Base-by-base conservation (phyloP, 1,140 invertebrate genomes). In the Whitmania pigra region DNA sequence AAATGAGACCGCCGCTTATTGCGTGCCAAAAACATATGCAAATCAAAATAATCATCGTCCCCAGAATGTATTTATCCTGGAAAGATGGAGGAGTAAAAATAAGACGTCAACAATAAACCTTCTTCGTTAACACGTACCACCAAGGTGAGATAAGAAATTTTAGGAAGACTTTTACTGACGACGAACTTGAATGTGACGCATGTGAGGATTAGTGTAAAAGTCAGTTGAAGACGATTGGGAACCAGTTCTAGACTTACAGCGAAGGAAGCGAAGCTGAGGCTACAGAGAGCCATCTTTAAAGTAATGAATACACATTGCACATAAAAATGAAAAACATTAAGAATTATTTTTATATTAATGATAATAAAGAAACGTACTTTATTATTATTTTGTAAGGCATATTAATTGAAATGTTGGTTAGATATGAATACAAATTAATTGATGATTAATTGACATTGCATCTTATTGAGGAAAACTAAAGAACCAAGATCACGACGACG, bases 11-110 rank as follows among this genome's bases (percentile, higher is more conserved):
- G 11, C 67, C 67, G 2, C 79, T 78, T 25, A 81, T 73, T 25
- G 78, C 80, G 71, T 82, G 80, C 80, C 80, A 82, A 20, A 76
- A 75, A 74, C 80, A 82, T 17, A 82, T 78, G 13, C 76, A 74
- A 7, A 79, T 78, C 70, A 82, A 63, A 77, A 80, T 79, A 17
- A 80, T 75, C 79, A 82, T 79, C 13, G 79, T 77, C 5, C 77
- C 77, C 71, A 82, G 74, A 60, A 82, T 74, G 74, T 82, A 82
- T 74, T 81, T 81, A 71, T 82, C 80, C 80, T 82, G 76, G 22
- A 40, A 31, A 1, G 11, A n/a, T n/a, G n/a, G 9, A 63, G 11
- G 18, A 15, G 11, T n/a, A 15, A 63, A 63, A 15, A 18, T 63
- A 63, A 63, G 18, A 63, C 22, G 11, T n/a, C 57, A 60, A 63